Conservation (phyloP, 2,113 vertebrate genomes). For the Corythoichthys haematopterus region DNA sequence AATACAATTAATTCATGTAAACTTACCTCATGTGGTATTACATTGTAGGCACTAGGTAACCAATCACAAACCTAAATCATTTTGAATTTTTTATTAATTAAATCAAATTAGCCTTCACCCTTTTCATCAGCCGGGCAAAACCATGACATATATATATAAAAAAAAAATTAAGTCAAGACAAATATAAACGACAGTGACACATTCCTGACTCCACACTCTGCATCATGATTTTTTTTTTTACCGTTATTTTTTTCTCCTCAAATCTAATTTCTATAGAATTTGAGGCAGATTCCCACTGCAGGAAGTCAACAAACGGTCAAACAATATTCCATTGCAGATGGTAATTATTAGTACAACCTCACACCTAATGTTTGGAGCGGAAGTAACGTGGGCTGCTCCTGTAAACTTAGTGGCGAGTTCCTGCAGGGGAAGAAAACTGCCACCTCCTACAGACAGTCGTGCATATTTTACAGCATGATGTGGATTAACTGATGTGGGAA, state of each 20-base stretch:
- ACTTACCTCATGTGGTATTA: not conserved
- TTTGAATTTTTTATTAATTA: slow-evolving; percentile 53
- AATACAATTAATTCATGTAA: not conserved
- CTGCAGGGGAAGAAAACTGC: not conserved
- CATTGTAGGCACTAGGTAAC: slow-evolving; percentile 27
- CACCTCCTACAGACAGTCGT: not conserved
- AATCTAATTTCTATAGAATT: not conserved
- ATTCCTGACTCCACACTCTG: slow-evolving; percentile 13
- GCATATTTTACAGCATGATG: not conserved
- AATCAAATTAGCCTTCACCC: slow-evolving; percentile 31
- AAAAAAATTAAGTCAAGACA: slow-evolving; percentile 37
- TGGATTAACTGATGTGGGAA: not conserved
- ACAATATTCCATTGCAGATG: not conserved
- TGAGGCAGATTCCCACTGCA: slow-evolving; percentile 2
- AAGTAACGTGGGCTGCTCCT: not conserved
- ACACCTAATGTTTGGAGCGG: not conserved
- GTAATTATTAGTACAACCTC: not conserved
- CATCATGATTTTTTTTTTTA: not conserved
- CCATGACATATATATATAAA: slow-evolving; percentile 28
- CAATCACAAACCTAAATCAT: not conserved
- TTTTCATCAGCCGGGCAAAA: slow-evolving; percentile 5
- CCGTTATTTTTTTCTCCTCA: not conserved
- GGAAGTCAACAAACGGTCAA: not conserved
- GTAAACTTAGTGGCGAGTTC: not conserved
- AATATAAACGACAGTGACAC: slow-evolving; percentile 23